phyloP scores from a whole-genome alignment of 2,888 invertebrate genomes.

The Nymphalis polychloros region DNA sequence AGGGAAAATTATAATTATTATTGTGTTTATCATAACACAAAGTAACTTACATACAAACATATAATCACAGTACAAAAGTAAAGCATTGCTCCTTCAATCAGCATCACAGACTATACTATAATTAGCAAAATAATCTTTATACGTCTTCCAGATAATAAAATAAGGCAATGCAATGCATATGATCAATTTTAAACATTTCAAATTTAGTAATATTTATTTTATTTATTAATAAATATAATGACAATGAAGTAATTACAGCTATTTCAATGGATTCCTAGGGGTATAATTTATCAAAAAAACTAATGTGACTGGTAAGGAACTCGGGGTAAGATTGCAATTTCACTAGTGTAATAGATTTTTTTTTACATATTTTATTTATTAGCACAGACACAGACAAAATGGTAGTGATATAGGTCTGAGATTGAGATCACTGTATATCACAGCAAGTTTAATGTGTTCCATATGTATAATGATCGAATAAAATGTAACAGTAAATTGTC shows the following conservation, averaged over 20 bases:
- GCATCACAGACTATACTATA: conserved; percentile 74
- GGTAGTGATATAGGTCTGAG: conserved; percentile 41
- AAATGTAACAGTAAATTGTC: conserved; percentile 4
- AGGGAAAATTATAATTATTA: conserved; percentile 31
- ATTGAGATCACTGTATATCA: conserved; percentile 50
- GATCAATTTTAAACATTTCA: not conserved
- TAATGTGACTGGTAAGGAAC: not conserved
- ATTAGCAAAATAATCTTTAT: conserved; percentile 54
- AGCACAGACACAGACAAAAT: conserved; percentile 2
- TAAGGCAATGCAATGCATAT: conserved; percentile 6
- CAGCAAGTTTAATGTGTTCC: conserved; percentile 39
- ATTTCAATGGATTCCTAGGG: not conserved
- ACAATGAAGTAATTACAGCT: not conserved
- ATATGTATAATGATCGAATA: conserved; percentile 7
- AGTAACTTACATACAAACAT: conserved; percentile 66
- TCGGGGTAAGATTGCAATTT: not conserved
- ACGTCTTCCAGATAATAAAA: not conserved
- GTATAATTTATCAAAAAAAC: not conserved
- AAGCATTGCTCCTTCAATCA: conserved; percentile 73
- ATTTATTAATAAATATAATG: not conserved
- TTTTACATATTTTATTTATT: too few relatives aligned
- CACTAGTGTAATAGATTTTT: not conserved
- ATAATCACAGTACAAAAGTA: conserved; percentile 80
- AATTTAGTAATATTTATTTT: not conserved
- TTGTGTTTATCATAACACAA: conserved; percentile 59